Percentiles rank a stretch among this genome's conserved stretches.
Conservation (phyloP, 2,797 vertebrate genomes). For the Diplodus sargus region DNA sequence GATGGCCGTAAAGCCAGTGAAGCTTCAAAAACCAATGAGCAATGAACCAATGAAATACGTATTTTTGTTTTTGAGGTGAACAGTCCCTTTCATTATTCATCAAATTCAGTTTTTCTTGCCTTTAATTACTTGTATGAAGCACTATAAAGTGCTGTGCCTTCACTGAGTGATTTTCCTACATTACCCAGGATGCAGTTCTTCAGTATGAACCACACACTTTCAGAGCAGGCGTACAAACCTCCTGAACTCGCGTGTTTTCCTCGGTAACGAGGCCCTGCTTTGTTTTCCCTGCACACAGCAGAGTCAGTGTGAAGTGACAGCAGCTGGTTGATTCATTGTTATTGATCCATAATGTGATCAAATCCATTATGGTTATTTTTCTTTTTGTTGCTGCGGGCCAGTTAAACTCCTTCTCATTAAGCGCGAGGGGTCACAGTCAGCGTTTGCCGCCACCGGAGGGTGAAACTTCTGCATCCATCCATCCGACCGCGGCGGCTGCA, state of each 20-base stretch:
- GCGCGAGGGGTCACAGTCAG: slow-evolving; percentile 15
- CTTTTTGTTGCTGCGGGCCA: slow-evolving; percentile 31
- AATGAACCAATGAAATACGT: no score
- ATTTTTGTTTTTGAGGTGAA: no score
- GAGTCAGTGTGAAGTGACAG: slow-evolving; percentile 37
- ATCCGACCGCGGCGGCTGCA: slow-evolving; percentile 33
- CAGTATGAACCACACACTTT: neutral
- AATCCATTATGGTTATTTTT: slow-evolving; percentile 38
- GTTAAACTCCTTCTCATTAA: slow-evolving; percentile 39
- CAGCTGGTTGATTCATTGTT: slow-evolving; percentile 49
- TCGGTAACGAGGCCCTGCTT: neutral
- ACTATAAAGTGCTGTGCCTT: neutral
- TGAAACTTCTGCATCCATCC: slow-evolving; percentile 65
- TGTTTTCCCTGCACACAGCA: neutral
- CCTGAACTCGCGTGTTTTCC: neutral
- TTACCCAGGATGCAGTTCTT: slow-evolving; percentile 41
- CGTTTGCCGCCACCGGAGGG: slow-evolving; percentile 63
- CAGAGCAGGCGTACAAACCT: neutral
- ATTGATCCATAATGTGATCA: slow-evolving; percentile 73
- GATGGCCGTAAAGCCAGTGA: no score
- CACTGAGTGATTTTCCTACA: slow-evolving; percentile 24
- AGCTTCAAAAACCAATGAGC: no score
- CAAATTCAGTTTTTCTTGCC: neutral
- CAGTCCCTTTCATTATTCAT: no score
- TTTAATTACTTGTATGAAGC: neutral